phyloP scores from a whole-genome alignment of 2,888 invertebrate genomes.

The Tryphoninae sp. region DNA sequence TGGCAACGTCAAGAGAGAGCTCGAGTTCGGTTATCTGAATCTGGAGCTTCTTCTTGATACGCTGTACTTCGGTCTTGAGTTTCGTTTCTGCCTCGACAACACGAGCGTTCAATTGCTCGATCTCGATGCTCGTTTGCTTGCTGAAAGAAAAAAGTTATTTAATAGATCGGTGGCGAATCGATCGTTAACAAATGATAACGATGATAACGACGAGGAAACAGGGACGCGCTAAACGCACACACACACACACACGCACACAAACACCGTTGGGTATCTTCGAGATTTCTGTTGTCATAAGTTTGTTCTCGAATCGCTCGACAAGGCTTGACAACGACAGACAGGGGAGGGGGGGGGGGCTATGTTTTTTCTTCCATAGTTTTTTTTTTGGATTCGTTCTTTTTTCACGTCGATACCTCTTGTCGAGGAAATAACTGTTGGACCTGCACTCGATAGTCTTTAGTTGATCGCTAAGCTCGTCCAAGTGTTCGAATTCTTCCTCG shows the following conservation, averaged over 20 bases:
- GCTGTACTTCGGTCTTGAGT: slow-evolving; percentile 96
- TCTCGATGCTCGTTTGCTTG: slow-evolving; percentile 98
- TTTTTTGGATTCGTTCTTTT: slow-evolving; percentile 27
- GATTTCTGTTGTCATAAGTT: slow-evolving; percentile 44
- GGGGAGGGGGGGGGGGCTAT: background rate
- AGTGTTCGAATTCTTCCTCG: slow-evolving; percentile 83
- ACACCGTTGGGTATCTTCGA: slow-evolving; percentile 14
- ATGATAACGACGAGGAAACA: background rate
- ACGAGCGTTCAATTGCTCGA: slow-evolving; percentile 97
- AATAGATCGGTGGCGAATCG: background rate
- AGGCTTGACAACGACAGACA: background rate
- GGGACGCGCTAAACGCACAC: no score
- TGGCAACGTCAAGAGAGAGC: slow-evolving; percentile 97
- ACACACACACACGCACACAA: background rate
- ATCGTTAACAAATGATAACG: background rate
- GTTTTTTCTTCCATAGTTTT: background rate
- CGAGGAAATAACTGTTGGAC: slow-evolving; percentile 84
- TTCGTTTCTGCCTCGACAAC: slow-evolving; percentile 98
- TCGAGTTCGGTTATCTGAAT: slow-evolving; percentile 98
- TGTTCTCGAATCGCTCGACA: slow-evolving; percentile 23
- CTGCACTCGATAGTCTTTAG: slow-evolving; percentile 85
- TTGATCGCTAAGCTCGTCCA: slow-evolving; percentile 85
- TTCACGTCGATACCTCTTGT: slow-evolving; percentile 84
- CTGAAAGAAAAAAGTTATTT: slow-evolving; percentile 81
- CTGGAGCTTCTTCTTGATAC: slow-evolving; percentile 99